Evolutionary conservation across 2,888 invertebrate genomes (phyloP).

Genomic region (Gymnocheta viridis): DNA sequence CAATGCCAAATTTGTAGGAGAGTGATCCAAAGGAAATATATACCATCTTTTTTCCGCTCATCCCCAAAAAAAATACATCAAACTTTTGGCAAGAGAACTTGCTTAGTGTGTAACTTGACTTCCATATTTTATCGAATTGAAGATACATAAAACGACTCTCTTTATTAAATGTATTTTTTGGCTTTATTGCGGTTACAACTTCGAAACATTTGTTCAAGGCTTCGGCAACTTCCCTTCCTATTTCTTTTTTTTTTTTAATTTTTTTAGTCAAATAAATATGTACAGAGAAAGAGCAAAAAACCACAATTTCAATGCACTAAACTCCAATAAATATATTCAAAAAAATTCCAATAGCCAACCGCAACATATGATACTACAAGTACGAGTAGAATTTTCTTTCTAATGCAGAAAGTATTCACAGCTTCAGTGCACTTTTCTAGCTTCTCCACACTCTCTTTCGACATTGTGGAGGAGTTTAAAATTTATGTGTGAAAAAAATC

Average conservation of each 20-base stretch:
- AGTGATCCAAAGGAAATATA: too few relatives aligned
- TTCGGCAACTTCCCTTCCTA: constrained; percentile 19
- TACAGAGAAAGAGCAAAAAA: constrained; percentile 1
- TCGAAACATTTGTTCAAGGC: neutral
- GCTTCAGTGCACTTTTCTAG: neutral
- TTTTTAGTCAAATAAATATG: neutral
- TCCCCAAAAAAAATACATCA: too few relatives aligned
- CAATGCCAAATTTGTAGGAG: too few relatives aligned
- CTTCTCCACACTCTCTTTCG: neutral
- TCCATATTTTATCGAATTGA: too few relatives aligned
- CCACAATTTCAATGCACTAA: constrained; percentile 47
- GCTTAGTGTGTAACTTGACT: too few relatives aligned
- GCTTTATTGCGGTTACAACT: too few relatives aligned
- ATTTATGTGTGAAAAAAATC: constrained; percentile 64
- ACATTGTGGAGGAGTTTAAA: constrained; percentile 49
- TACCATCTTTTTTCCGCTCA: too few relatives aligned
- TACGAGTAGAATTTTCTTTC: constrained; percentile 13
- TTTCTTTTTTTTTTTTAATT: neutral
- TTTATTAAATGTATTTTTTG: too few relatives aligned
- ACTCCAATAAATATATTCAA: constrained; percentile 21
- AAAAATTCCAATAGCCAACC: constrained; percentile 56
- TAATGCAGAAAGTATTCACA: constrained; percentile 6
- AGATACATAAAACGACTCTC: too few relatives aligned
- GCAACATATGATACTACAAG: constrained; percentile 47
- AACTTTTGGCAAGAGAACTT: too few relatives aligned